Evolutionary conservation across 2,888 invertebrate genomes (phyloP).

Genomic region (Oligia latruncula): DNA sequence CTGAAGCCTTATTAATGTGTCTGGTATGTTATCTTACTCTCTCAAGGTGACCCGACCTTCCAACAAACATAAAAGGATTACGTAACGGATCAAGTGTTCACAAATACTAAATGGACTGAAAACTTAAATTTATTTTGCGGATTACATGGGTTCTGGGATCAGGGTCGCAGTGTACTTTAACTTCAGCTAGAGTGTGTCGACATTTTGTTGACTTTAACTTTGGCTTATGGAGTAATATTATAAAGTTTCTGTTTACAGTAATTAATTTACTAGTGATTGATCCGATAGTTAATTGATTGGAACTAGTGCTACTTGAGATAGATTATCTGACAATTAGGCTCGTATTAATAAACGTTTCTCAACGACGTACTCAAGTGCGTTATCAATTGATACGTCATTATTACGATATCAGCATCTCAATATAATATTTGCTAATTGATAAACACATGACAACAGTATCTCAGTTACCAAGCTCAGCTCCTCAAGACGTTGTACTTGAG

Average conservation of each 20-base stretch:
- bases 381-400: no score
- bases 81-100: conserved; percentile 31
- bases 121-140: conserved; percentile 64
- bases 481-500: no score
- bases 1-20: conserved; percentile 31
- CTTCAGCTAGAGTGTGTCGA: conserved; percentile 20
- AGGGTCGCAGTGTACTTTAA: conserved; percentile 17
- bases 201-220: conserved; percentile 1
- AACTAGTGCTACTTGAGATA: neutral
- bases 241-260: neutral
- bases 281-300: conserved; percentile 7
- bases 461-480: no score
- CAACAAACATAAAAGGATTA: conserved; percentile 47
- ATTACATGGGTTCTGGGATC: conserved; percentile 38
- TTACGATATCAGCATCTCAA: no score
- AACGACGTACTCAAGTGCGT: no score
- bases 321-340: neutral
- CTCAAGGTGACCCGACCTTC: conserved; percentile 43
- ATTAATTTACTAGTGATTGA: neutral
- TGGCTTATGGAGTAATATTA: neutral
- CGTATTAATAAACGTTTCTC: no score
- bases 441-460: no score
- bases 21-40: conserved; percentile 23
- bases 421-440: no score
- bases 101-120: conserved; percentile 58